Conservation (phyloP, 2,888 invertebrate species). For the Idaea straminata region DNA sequence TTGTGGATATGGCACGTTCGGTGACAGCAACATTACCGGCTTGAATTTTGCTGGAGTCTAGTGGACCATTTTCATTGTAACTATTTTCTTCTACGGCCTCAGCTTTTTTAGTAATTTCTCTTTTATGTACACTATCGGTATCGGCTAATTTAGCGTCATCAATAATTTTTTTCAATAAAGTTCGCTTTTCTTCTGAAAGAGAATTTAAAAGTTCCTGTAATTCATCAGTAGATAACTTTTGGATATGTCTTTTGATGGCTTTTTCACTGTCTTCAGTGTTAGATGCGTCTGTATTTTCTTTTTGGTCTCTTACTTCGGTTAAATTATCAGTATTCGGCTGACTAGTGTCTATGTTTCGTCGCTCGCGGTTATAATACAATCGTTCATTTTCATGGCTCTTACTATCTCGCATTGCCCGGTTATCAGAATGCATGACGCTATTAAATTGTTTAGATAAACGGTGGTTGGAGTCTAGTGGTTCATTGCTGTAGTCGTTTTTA, state of each 20-base stretch:
- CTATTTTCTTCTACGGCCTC: slow-evolving; percentile 62
- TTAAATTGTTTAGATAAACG: slow-evolving; percentile 35
- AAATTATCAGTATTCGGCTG: slow-evolving; percentile 21
- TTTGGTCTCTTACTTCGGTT: slow-evolving; percentile 23
- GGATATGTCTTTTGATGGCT: slow-evolving; percentile 63
- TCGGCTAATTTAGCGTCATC: slow-evolving; percentile 39
- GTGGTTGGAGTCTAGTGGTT: slow-evolving; percentile 34
- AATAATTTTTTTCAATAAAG: slow-evolving; percentile 63
- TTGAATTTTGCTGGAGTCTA: slow-evolving; percentile 59
- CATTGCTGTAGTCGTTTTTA: slow-evolving; percentile 41
- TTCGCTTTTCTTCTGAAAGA: slow-evolving; percentile 63
- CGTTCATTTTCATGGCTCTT: slow-evolving; percentile 38
- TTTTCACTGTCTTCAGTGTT: slow-evolving; percentile 58
- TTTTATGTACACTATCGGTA: slow-evolving; percentile 50
- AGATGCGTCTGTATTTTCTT: slow-evolving; percentile 25
- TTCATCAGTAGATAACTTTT: slow-evolving; percentile 61
- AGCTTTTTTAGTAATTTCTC: slow-evolving; percentile 72
- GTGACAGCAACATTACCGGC: slow-evolving; percentile 41
- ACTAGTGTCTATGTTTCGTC: slow-evolving; percentile 42
- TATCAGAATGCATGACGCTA: slow-evolving; percentile 42
- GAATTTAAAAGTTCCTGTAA: slow-evolving; percentile 62
- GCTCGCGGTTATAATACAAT: slow-evolving; percentile 44
- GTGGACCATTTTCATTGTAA: slow-evolving; percentile 52
- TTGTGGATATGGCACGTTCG: slow-evolving; percentile 36
- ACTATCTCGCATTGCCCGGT: slow-evolving; percentile 36